Evolutionary conservation across 2,113 vertebrate genomes (phyloP), one percentile per base, ranked within the genome.

Genomic region (Aepyceros melampus): DNA sequence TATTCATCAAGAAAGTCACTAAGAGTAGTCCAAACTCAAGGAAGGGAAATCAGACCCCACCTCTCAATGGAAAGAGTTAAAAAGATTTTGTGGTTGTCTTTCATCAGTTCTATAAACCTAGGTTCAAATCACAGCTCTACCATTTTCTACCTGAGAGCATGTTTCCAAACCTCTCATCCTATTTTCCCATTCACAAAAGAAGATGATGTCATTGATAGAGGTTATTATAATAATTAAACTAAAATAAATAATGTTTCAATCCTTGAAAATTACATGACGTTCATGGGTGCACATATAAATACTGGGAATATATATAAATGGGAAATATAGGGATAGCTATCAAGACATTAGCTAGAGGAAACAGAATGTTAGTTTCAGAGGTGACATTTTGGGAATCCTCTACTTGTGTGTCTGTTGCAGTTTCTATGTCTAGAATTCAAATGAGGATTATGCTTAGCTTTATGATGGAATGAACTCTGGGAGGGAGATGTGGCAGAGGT

Each of bases 301-400:
- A 67, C 76, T 7, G 3, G 33, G 9, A 33, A 40, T 84, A 43
- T 25, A n/a, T 31, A 6, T 17, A 36, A 47, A 56, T 43, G 45
- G 6, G 33, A 23, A 67, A 17, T 31, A 60, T 9, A 87, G n/a
- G 6, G 29, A 82, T 33, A 71, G 43, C 4, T 62, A 15, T 43
- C 15, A 71, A 17, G 33, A 51, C 36, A 45, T 53, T 92, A 95
- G 6, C 36, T 95, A 58, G 25, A 43, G 7, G 78, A 74, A 82
- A 76, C 27, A 94, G 36, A 94, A 55, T 56, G 29, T 5, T 17
- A 71, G 27, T 92, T 97, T 97, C 94, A 96, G 55, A 91, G 31
- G 19, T 56, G 11, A 83, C n/a, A 87, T 36, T 87, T 60, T 88
- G 64, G 86, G 55, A 97, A 93, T 62, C 33, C 40, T 60, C 47